These are phyloP conservation scores for Anhinga anhinga DNA, from an alignment of 2,113 vertebrate genomes.

Conservation along the genomic window DNA sequence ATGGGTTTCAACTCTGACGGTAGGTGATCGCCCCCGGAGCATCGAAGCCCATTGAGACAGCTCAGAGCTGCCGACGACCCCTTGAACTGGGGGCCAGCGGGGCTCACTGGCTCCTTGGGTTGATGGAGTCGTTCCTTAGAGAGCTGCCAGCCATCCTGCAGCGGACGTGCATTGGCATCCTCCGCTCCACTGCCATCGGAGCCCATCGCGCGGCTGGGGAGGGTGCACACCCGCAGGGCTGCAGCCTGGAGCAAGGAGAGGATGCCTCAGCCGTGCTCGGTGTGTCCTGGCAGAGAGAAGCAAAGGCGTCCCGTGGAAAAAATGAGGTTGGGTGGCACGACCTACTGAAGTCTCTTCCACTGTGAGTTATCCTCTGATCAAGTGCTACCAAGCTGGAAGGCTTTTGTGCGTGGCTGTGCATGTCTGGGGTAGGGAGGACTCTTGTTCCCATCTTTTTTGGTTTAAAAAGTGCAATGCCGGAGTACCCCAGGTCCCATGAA, in stretches of 20 bases:
- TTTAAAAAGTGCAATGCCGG: neutral
- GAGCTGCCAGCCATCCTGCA: neutral
- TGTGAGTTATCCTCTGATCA: neutral
- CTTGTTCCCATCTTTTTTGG: neutral
- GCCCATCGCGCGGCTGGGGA: accelerated
- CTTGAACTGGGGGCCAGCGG: neutral
- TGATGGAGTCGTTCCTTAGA: neutral
- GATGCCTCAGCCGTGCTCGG: accelerated
- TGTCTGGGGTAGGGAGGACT: neutral
- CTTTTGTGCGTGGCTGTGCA: neutral
- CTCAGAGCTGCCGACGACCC: accelerated
- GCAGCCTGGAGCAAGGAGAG: neutral
- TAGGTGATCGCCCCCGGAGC: accelerated
- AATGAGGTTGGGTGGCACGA: accelerated
- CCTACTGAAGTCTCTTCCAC: neutral
- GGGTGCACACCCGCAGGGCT: neutral
- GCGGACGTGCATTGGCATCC: neutral
- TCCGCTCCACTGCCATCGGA: neutral
- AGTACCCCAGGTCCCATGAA: neutral
- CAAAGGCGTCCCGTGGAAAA: accelerated
- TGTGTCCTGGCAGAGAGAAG: neutral
- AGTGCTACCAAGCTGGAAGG: neutral
- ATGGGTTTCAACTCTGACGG: neutral
- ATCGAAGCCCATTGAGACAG: accelerated
- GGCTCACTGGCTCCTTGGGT: neutral